phyloP scores from a whole-genome alignment of 2,888 invertebrate genomes.

The Nymphalis c-album region DNA sequence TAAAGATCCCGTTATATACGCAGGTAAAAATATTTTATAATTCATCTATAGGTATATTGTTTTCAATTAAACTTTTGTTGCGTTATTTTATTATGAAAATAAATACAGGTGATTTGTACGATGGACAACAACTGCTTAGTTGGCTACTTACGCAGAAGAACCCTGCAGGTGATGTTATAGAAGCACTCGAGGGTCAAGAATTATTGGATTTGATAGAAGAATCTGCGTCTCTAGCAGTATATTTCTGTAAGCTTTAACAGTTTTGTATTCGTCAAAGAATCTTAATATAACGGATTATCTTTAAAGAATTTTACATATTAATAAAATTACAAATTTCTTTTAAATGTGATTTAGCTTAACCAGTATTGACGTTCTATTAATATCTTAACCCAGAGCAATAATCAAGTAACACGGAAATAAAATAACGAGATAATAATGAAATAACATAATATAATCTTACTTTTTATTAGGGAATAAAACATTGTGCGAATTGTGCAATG shows the following conservation, averaged over 20 bases:
- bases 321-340: constrained; percentile 48
- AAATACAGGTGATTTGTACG: constrained; percentile 88
- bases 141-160: constrained; percentile 96
- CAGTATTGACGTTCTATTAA: neutral
- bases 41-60: neutral
- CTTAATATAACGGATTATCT: neutral
- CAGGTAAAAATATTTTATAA: constrained; percentile 78
- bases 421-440: neutral
- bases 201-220: constrained; percentile 88
- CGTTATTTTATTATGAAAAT: neutral
- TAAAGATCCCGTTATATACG: constrained; percentile 94
- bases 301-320: constrained; percentile 3
- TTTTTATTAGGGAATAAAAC: constrained; percentile 92
- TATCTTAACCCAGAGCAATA: neutral
- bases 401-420: constrained; percentile 4
- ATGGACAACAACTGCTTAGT: constrained; percentile 92
- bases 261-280: neutral
- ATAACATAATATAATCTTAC: constrained; percentile 42
- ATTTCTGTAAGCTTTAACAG: constrained; percentile 90
- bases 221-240: constrained; percentile 92
- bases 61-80: neutral
- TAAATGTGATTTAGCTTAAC: neutral
- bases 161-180: constrained; percentile 94
- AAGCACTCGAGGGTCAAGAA: constrained; percentile 91
- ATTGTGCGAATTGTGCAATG: constrained; percentile 91